A percentile compares a stretch with the other conserved stretches of the same genome.
phyloP scores from a whole-genome alignment of 2,888 invertebrate species.

The Calameuta pallipes region DNA sequence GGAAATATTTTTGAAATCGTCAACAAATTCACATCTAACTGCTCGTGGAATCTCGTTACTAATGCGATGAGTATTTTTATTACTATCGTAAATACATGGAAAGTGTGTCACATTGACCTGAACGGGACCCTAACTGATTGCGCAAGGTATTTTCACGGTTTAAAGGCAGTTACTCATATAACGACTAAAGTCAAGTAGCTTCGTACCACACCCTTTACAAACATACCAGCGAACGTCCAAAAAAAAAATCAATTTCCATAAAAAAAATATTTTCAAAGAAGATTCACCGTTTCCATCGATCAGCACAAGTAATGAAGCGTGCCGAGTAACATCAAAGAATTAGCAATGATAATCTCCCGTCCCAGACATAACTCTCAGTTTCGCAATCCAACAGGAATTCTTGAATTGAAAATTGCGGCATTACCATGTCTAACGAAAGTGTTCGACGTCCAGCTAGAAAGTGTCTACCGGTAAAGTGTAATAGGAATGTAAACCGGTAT shows the following conservation, averaged over 20 bases:
- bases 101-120: conserved; percentile 42
- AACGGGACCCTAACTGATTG: conserved; percentile 34
- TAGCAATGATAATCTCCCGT: not conserved
- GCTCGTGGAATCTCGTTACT: not conserved
- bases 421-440: not conserved
- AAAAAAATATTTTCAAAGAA: not conserved
- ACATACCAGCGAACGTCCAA: not conserved
- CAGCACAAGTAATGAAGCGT: not conserved
- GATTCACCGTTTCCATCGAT: not conserved
- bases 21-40: not conserved
- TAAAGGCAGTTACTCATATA: conserved; percentile 13
- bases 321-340: not conserved
- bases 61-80: not conserved
- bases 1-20: not conserved
- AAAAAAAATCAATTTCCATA: not conserved
- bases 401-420: not conserved
- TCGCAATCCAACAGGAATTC: not conserved
- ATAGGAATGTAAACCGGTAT: not conserved
- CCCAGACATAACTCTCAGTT: not conserved
- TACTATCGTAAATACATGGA: conserved; percentile 18
- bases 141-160: conserved; percentile 40
- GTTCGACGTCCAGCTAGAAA: not conserved
- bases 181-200: not conserved
- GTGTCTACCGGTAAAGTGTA: not conserved
- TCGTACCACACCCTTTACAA: not conserved